These are phyloP conservation scores for Galeruca laticollis DNA, from an alignment of 2,888 invertebrate genomes.

Conservation along the genomic window DNA sequence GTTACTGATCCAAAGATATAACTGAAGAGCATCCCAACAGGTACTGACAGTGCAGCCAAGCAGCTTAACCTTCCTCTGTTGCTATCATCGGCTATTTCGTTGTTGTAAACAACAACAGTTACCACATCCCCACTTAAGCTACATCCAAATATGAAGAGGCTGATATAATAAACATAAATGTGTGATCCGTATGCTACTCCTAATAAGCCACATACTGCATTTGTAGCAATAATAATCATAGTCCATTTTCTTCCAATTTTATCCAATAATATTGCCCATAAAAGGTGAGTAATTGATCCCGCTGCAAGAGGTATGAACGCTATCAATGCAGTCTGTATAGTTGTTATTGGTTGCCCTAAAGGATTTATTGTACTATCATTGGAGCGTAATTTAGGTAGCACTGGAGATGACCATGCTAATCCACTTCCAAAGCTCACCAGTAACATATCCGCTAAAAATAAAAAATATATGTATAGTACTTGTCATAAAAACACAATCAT, in stretches of 20 bases:
- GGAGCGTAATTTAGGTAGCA: constrained; percentile 8
- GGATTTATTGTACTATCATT: constrained; percentile 16
- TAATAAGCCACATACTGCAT: not conserved
- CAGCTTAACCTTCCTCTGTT: constrained; percentile 78
- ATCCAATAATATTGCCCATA: constrained; percentile 5
- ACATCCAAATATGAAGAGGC: constrained; percentile 72
- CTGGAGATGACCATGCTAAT: constrained; percentile 12
- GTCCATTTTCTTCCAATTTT: not conserved
- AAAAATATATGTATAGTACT: not conserved
- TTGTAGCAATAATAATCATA: not conserved
- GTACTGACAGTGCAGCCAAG: constrained; percentile 49
- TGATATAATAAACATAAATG: constrained; percentile 66
- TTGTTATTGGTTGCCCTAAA: constrained; percentile 7
- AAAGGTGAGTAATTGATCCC: not conserved
- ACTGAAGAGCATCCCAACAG: constrained; percentile 5
- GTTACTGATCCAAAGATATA: constrained; percentile 7
- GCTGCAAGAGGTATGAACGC: not conserved
- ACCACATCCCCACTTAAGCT: constrained; percentile 77
- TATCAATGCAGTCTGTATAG: not conserved
- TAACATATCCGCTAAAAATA: not conserved
- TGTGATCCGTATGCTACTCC: not conserved
- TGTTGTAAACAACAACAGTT: constrained; percentile 84
- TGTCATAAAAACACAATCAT: no score
- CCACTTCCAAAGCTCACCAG: not conserved
- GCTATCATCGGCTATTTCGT: constrained; percentile 84